These are phyloP conservation scores for Hippolais icterina DNA, from an alignment of 2,113 vertebrate genomes.

Conservation along the genomic window DNA sequence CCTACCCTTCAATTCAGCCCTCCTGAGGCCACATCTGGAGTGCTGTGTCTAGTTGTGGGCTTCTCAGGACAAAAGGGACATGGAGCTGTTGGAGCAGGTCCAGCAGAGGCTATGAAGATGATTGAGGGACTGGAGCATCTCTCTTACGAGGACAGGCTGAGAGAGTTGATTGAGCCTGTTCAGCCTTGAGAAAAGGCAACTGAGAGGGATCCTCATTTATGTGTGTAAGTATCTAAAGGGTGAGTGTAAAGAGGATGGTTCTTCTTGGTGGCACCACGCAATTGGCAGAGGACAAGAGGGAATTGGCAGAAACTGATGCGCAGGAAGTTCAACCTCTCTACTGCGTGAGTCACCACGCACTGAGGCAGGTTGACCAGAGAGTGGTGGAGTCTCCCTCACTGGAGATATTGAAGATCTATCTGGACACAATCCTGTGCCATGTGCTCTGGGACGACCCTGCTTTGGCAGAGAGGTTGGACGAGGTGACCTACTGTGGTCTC, in stretches of 20 bases:
- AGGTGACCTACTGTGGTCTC: neutral
- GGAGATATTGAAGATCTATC: neutral
- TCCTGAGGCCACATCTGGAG: rapidly evolving
- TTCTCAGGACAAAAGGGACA: neutral
- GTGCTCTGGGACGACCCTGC: neutral
- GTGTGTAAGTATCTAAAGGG: neutral
- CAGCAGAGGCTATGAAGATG: rapidly evolving
- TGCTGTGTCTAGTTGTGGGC: no score
- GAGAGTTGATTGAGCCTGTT: neutral
- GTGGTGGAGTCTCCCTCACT: neutral
- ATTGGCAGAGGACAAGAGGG: neutral
- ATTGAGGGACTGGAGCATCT: neutral
- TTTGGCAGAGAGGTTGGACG: neutral
- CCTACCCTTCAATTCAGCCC: neutral
- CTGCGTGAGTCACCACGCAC: rapidly evolving
- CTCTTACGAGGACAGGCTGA: neutral
- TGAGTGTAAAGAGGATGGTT: neutral
- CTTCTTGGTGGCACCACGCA: neutral
- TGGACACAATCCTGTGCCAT: neutral
- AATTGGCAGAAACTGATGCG: neutral
- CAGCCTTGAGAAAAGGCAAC: neutral
- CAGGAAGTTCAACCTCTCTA: neutral
- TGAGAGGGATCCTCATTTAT: neutral
- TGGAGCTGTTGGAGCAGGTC: neutral
- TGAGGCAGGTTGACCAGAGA: neutral